Base-by-base conservation (phyloP, 1,140 invertebrate species). In the Triops longicaudatus region DNA sequence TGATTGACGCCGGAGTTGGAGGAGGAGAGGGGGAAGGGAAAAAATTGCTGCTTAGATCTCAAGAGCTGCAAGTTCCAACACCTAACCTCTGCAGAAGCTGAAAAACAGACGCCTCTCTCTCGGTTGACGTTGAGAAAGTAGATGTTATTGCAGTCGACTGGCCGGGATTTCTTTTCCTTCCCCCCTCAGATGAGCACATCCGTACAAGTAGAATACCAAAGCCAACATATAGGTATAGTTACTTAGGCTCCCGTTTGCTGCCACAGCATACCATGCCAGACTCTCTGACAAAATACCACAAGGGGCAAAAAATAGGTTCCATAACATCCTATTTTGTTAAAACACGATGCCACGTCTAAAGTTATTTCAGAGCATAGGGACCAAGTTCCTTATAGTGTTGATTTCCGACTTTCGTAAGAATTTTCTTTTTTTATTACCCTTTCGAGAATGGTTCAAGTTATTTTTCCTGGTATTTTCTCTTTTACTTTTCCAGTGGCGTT, bases 81-180 rank as follows among this genome's bases (percentile, higher is more conserved):
- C 50, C 50, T 63, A 63, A 63, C 14, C 14, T 5, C 14, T 6
- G 10, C 50, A 63, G 50, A 63, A 63, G 50, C 50, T 63, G 50
- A 63, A 63, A 63, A 63, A 63, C 50, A 63, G 50, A 63, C 50
- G 50, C 50, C 50, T 63, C 50, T 63, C n/a, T 63, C 14, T 63
- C 22, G 14, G 14, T 17, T 63, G 50, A 63, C 50, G 22, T 63
- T 63, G 50, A 63, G 50, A 63, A 22, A 63, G 50, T 63, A 63
- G 50, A 63, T 22, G 50, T 63, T 63, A 63, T 63, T 63, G 50
- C 50, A 63, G 50, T 63, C 50, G 17, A 63, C 50, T 63, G 50
- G 17, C 50, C 50, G 50, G 22, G 50, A 17, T 12, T 63, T 63
- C 4, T 14, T 22, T 22, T 22, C 50, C 17, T 63, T 63, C 17